Evolutionary conservation across 2,888 invertebrate genomes (phyloP), one percentile per base, ranked within the genome.

Genomic region (Stenurella melanura): DNA sequence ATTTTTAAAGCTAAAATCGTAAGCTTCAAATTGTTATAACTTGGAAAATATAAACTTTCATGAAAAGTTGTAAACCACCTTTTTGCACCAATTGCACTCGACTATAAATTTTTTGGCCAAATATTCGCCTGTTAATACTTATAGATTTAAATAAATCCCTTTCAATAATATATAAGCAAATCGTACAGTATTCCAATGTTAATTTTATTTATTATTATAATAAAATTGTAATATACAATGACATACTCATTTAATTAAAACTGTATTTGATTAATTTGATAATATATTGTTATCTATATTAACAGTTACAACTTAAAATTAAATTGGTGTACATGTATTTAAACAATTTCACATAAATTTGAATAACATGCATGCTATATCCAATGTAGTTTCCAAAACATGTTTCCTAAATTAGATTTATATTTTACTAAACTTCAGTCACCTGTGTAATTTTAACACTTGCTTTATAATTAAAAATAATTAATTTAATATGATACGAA

Each of bases 321-420:
- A 34, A 63, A 63, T 34, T 50, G 50, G 50, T 34, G 34, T 17
- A 34, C 61, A 63, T 30, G 61, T 63, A 63, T 17, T n/a, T 63
- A 63, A 63, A 63, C 34, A 63, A 60, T 63, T 63, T 63, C 61
- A 63, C 61, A 63, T 63, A 63, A 63, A 63, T 63, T 63, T 63
- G 61, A 63, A 63, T 63, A 63, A 34, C 34, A 34, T 63, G 30
- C 30, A 30, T 11, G 61, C 30, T 11, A 63, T 34, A 12, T 34
- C 11, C 17, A 7, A n/a, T 34, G 61, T 34, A 63, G 34, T 63
- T 63, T n/a, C 17, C 17, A 63, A 34, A 63, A 63, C 34, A 17
- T n/a, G 26, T 21, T 60, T 21, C 60, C 21, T 15, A 26, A 26
- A 60, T 60, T 60, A 30, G n/a, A 12, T 60, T 26, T 15, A n/a